These are phyloP conservation scores for Sorex fumeus DNA, from an alignment of 2,113 vertebrate species.

Conservation along the genomic window DNA sequence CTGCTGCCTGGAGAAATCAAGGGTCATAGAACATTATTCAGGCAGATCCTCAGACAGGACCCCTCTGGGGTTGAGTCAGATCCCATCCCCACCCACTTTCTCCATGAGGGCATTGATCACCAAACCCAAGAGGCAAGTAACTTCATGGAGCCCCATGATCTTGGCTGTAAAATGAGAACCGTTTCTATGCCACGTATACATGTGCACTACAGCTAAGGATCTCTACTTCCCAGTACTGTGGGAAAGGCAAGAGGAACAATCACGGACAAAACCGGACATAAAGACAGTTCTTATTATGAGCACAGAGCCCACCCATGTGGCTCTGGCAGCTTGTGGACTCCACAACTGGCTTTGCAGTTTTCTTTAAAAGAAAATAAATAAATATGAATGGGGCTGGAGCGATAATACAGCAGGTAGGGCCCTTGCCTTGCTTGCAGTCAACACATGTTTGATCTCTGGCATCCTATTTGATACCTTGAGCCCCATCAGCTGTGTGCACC, in stretches of 20 bases:
- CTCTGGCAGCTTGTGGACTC: too few relatives aligned
- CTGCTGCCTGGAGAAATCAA: neutral
- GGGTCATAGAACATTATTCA: fast-evolving
- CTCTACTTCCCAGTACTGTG: neutral
- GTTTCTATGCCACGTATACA: neutral
- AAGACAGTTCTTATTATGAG: too few relatives aligned
- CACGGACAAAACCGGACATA: neutral
- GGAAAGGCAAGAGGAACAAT: neutral
- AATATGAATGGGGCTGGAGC: too few relatives aligned
- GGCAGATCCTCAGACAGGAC: neutral
- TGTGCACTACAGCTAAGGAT: neutral
- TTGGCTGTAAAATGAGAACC: neutral
- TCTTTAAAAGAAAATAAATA: too few relatives aligned
- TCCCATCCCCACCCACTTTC: neutral
- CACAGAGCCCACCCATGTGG: too few relatives aligned
- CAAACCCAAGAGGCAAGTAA: neutral
- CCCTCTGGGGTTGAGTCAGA: neutral
- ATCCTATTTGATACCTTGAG: too few relatives aligned
- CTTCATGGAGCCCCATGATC: neutral
- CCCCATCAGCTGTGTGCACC: too few relatives aligned
- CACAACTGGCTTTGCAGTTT: too few relatives aligned
- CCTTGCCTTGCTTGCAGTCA: too few relatives aligned
- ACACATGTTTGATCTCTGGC: too few relatives aligned
- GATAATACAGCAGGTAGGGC: too few relatives aligned
- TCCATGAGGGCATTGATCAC: neutral